phyloP scores from a whole-genome alignment of 2,888 invertebrate genomes.

The Maniola hyperantus region DNA sequence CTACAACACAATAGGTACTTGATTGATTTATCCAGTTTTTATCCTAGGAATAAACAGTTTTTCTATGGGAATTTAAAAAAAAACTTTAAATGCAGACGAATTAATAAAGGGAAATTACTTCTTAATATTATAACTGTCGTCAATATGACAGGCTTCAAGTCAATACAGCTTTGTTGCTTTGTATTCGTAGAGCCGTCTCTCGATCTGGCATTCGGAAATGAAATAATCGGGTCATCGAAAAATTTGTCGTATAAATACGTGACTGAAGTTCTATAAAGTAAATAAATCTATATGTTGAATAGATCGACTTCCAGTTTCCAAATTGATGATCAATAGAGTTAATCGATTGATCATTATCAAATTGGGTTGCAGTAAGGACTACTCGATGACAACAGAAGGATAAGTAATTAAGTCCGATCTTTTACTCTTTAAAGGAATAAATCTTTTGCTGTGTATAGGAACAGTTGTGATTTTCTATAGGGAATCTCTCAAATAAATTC shows the following conservation, averaged over 20 bases:
- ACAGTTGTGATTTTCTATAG: too few relatives aligned
- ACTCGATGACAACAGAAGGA: too few relatives aligned
- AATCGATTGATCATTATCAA: neutral
- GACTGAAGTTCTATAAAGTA: conserved; percentile 5
- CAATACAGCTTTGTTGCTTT: conserved; percentile 24
- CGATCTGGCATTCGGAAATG: conserved; percentile 24
- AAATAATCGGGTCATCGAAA: conserved; percentile 24
- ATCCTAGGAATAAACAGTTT: too few relatives aligned
- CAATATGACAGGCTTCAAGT: conserved; percentile 6
- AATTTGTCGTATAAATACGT: conserved; percentile 12
- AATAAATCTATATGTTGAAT: neutral
- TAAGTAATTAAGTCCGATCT: too few relatives aligned
- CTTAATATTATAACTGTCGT: neutral
- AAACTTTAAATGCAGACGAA: too few relatives aligned
- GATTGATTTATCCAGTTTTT: too few relatives aligned
- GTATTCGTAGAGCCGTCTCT: conserved; percentile 21
- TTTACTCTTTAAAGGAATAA: too few relatives aligned
- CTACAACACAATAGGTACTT: too few relatives aligned
- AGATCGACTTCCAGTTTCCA: neutral
- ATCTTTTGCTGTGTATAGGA: too few relatives aligned
- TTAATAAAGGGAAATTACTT: too few relatives aligned
- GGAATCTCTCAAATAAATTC: too few relatives aligned
- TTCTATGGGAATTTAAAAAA: too few relatives aligned
- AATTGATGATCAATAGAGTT: neutral
- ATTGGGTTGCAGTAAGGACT: neutral